These are phyloP conservation scores for Lophotriccus pileatus DNA, from an alignment of 2,797 vertebrate genomes.

Conservation along the genomic window DNA sequence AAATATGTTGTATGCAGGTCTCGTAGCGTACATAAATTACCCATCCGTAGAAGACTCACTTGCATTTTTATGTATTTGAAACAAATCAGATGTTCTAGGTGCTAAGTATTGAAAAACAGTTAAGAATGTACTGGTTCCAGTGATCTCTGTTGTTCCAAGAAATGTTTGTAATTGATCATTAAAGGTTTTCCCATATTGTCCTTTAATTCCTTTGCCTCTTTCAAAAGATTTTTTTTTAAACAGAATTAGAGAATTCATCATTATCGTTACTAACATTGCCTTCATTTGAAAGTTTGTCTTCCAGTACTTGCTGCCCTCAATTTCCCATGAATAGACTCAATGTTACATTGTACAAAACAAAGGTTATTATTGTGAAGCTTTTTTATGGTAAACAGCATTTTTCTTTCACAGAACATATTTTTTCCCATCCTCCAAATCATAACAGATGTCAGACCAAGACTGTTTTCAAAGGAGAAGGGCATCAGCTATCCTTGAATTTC, in stretches of 20 bases:
- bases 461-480: background rate
- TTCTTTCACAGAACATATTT: background rate
- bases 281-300: background rate
- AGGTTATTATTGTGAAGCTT: background rate
- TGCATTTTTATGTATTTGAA: background rate
- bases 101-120: background rate
- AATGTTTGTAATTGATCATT: background rate
- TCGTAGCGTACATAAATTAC: background rate
- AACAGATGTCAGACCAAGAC: background rate
- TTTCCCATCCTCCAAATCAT: background rate
- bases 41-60: background rate
- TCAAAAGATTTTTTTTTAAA: background rate
- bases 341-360: background rate
- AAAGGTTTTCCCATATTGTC: background rate
- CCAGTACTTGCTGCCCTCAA: background rate
- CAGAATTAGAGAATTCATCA: background rate
- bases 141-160: background rate
- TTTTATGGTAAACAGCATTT: background rate
- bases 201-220: background rate
- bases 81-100: background rate
- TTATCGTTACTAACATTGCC: background rate
- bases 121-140: background rate
- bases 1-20: background rate
- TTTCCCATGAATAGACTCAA: background rate
- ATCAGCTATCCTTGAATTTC: background rate